These are phyloP conservation scores for Pseudorhombus dupliciocellatus DNA, from an alignment of 2,113 vertebrate genomes.

Conservation along the genomic window DNA sequence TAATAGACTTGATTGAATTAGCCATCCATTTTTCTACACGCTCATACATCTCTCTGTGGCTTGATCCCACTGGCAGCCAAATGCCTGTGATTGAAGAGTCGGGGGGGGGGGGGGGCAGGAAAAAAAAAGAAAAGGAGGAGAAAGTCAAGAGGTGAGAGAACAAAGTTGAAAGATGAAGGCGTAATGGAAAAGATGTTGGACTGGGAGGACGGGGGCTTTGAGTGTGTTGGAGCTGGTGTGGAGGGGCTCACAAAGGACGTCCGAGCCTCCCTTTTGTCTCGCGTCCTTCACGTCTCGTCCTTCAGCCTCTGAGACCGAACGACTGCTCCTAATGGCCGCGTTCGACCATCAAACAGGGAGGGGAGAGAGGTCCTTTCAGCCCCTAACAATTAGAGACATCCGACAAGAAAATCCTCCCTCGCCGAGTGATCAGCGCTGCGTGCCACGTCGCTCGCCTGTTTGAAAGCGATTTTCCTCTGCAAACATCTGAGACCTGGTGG, in stretches of 20 bases:
- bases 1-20: constrained; percentile 79
- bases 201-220: constrained; percentile 1
- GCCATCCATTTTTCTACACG: constrained; percentile 69
- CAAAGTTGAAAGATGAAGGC: constrained; percentile 20
- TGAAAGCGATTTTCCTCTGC: constrained; percentile 17
- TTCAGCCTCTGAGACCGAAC: constrained; percentile 35
- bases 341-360: constrained; percentile 22
- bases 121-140: constrained; percentile 19
- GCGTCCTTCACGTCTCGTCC: constrained; percentile 58
- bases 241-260: constrained; percentile 29
- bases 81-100: constrained; percentile 64
- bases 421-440: constrained; percentile 29
- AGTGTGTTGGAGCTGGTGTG: constrained; percentile 6
- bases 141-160: constrained; percentile 44
- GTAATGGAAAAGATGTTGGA: not conserved
- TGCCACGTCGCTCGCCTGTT: constrained; percentile 29
- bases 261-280: constrained; percentile 43
- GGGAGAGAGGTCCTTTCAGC: constrained; percentile 10
- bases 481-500: constrained; percentile 26
- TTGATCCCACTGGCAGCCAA: constrained; percentile 76
- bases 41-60: constrained; percentile 72
- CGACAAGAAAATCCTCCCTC: constrained; percentile 36
- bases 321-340: constrained; percentile 7
- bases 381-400: constrained; percentile 30
- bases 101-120: not conserved